Conservation (phyloP, 2,797 vertebrate species). For the Phrynocephalus guinanensis region DNA sequence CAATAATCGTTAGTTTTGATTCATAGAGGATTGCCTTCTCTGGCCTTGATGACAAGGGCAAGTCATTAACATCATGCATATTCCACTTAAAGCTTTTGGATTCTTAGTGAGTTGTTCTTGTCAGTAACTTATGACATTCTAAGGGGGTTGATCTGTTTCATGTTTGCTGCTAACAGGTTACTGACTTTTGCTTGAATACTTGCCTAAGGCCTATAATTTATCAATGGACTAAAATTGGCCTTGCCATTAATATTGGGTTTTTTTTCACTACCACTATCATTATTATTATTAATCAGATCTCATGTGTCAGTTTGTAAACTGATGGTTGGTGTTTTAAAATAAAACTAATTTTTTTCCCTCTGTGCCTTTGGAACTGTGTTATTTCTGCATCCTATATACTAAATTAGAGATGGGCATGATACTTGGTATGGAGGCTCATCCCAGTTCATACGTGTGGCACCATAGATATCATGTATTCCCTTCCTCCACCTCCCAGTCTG, state of each 20-base stretch:
- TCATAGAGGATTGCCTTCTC: conserved; percentile 24
- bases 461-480: no score
- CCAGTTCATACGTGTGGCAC: no score
- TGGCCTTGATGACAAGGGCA: conserved; percentile 28
- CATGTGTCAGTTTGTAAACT: conserved; percentile 39
- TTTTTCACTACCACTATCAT: not conserved
- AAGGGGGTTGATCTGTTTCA: conserved; percentile 40
- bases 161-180: conserved; percentile 9
- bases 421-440: no score
- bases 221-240: conserved; percentile 50
- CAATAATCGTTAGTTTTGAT: conserved; percentile 48
- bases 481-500: no score
- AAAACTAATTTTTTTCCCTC: conserved; percentile 20
- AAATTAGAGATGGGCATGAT: not conserved
- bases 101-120: conserved; percentile 39
- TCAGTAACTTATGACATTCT: conserved; percentile 24
- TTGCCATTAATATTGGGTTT: conserved; percentile 22
- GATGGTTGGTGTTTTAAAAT: not conserved
- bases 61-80: conserved; percentile 20
- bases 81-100: conserved; percentile 28
- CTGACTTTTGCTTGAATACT: conserved; percentile 26
- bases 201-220: conserved; percentile 32
- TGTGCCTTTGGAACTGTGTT: conserved; percentile 46
- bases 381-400: conserved; percentile 58
- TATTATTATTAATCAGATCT: no score